Evolutionary conservation across 2,888 invertebrate species (phyloP).

Genomic region (Standfussiana lucernea): DNA sequence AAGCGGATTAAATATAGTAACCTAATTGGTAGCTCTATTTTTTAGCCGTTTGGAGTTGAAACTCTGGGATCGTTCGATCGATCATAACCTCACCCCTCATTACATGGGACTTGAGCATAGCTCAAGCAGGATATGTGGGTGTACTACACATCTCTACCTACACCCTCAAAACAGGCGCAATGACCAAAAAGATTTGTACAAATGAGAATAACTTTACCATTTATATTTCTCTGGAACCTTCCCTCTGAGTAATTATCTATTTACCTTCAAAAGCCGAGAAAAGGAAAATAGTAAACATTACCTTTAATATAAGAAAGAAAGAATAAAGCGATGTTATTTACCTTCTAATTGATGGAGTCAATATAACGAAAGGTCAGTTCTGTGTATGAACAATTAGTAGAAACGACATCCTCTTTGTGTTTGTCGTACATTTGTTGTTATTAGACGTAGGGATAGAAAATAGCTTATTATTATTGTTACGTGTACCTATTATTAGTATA

Average conservation of each 20-base stretch:
- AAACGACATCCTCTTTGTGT: conserved; percentile 26
- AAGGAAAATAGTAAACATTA: conserved; percentile 1
- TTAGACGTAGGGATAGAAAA: neutral
- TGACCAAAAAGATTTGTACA: neutral
- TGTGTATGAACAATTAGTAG: conserved; percentile 46
- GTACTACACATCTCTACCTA: neutral
- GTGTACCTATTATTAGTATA: neutral
- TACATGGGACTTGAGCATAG: neutral
- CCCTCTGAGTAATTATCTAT: neutral
- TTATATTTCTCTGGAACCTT: neutral
- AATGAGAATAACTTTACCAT: neutral
- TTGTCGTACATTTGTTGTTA: conserved; percentile 24
- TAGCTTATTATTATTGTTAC: neutral
- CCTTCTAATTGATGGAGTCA: conserved; percentile 43
- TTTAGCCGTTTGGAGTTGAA: too few species aligned
- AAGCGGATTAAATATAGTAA: too few species aligned
- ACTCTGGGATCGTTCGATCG: too few species aligned
- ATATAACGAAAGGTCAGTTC: conserved; percentile 42
- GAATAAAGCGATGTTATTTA: conserved; percentile 24
- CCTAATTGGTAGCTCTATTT: too few species aligned
- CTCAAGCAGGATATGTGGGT: neutral
- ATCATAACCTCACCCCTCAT: neutral
- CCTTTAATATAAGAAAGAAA: neutral
- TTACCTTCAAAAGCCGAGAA: neutral
- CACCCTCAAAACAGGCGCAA: neutral